Percentiles rank a stretch among this genome's conserved stretches.
Evolutionary conservation across 2,113 vertebrate species (phyloP).

Genomic region (Nyctibius bracteatus): DNA sequence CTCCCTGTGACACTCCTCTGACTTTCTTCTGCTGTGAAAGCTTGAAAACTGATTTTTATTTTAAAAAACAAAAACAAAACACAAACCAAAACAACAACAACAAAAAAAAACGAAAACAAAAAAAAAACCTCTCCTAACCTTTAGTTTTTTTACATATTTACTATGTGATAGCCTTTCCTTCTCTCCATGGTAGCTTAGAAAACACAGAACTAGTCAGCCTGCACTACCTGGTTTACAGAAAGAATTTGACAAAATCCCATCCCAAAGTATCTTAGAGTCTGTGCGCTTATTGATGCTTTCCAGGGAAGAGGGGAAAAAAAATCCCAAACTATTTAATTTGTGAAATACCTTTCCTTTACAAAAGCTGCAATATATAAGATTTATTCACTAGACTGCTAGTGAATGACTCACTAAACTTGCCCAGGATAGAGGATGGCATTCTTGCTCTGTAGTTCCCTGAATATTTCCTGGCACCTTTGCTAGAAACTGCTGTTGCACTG

Average conservation of each 20-base stretch:
- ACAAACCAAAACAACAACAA: not conserved
- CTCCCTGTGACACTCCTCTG: not conserved
- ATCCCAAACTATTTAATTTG: not conserved
- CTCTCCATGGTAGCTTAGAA: not conserved
- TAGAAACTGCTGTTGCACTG: not conserved
- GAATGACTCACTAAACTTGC: not conserved
- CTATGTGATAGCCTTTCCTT: not conserved
- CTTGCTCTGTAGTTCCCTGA: not conserved
- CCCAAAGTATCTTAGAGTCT: not conserved
- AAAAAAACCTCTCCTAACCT: not conserved
- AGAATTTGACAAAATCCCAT: not conserved
- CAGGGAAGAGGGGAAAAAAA: not conserved
- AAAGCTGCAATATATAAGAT: not conserved
- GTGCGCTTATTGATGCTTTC: not conserved
- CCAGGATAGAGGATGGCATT: not conserved
- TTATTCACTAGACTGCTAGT: not conserved
- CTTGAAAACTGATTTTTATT: too few species aligned
- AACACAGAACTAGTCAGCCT: not conserved
- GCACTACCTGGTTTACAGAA: not conserved
- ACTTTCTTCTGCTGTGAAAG: not conserved
- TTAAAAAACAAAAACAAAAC: not conserved
- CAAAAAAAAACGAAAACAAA: not conserved
- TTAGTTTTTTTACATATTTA: not conserved
- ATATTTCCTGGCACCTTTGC: not conserved
- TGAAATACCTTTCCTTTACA: not conserved